Base-by-base conservation (phyloP, 1,140 invertebrate genomes). In the Condylostylus longicornis region DNA sequence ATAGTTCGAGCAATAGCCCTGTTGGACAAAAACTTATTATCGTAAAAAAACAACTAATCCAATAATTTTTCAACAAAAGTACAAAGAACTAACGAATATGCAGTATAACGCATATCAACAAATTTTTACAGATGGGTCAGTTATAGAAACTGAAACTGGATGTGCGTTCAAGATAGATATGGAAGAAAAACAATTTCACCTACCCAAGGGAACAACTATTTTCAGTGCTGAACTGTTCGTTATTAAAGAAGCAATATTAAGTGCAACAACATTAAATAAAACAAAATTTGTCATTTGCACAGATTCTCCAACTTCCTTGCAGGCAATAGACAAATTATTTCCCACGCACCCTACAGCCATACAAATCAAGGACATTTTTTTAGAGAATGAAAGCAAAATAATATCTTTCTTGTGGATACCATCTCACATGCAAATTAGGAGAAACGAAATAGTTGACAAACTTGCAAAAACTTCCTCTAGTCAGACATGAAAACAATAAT, bases 361-460 rank as follows among this genome's bases (percentile, higher is more conserved):
- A 12, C n/a, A 31, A 31, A 31, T 31, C n/a, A 14, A 31, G 10
- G 30, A 31, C 12, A 8, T 17, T 17, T 14, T 18, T 14, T 17
- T 10, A 12, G 8, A 31, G 9, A 14, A 12, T 5, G 12, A 12
- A 3, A 31, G 17, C n/a, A 17, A 18, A 8, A 14, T 31, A 4
- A 15, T 31, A 17, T 15, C 17, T 31, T 17, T 37, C 10, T 42
- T n/a, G n/a, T n/a, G 40, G 35, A 22, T 42, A 14, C 40, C 40
- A 3, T 18, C 21, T 3, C 35, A 42, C 13, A 13, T 18, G 10
- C 31, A 27, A 8, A 42, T 42, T 22, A 10, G 18, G 10, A 19
- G 35, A n/a, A 42, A 42, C 18, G 30, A 42, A 35, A 29, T 6
- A 1, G 40, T 18, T 15, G 40, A 42, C 18, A n/a, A 30, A 14